Evolutionary conservation across 2,113 vertebrate species (phyloP), one percentile per base, ranked within the genome.

Genomic region (Tichodroma muraria): DNA sequence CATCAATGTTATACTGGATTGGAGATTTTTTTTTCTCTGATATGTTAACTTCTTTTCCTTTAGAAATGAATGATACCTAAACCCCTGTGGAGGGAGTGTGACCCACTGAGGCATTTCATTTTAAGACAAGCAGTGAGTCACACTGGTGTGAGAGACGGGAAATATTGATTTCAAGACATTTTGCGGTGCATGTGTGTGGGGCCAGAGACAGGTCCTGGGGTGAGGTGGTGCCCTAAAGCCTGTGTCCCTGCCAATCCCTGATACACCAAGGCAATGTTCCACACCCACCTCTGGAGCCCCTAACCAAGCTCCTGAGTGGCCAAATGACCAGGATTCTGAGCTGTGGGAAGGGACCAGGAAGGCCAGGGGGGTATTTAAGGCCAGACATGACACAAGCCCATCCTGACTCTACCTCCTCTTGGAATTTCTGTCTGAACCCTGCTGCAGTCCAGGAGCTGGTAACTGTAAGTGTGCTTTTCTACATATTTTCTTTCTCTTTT

Each of bases 371-470:
- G 3, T 33, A 24, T 28, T 64, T 64, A 15, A 45, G n/a, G 6
- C 3, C 11, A 38, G 64, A 28, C 6, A 28, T 6, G 9, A 0
- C 0, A 23, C 50, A 64, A 64, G 10, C 2, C 3, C 1, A 0
- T 54, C 27, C 28, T 54, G 10, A 30, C 15, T n/a, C 19, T 60
- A 22, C 5, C 12, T 56, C 11, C 15, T 65, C 28, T 37, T 37
- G 3, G 33, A 83, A 38, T 73, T 47, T 73, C 23, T 73, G 1
- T n/a, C 50, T n/a, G 19, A 56, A 33, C 12, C 10, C 30, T n/a
- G 11, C 23, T 47, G 28, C 28, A 47, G 2, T 33, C 33, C 9
- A 27, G 27, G 27, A 72, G 18, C 8, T 47, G n/a, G 15, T 56
- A 56, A 27, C 10, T 24, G 4, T 23, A 65, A 23, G 5, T 47